These are phyloP conservation scores for Oncorhynchus nerka DNA, from an alignment of 2,113 vertebrate genomes.

Conservation along the genomic window DNA sequence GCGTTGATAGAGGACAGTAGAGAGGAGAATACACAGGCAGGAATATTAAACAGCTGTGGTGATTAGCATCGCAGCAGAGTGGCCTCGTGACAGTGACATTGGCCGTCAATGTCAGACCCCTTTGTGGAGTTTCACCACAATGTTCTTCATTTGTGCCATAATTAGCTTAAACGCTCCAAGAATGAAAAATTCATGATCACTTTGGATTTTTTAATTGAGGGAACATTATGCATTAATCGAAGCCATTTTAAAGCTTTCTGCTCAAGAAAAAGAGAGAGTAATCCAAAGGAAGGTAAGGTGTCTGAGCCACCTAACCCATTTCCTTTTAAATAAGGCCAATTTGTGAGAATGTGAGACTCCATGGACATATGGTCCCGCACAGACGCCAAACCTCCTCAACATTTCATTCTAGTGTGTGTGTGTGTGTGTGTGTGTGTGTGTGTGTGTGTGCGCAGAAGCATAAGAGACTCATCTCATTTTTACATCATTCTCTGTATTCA, in stretches of 20 bases:
- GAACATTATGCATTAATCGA: conserved; percentile 87
- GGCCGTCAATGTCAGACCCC: conserved; percentile 82
- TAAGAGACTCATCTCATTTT: too few species aligned
- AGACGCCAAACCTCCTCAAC: not conserved
- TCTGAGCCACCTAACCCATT: conserved; percentile 19
- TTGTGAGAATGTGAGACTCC: not conserved
- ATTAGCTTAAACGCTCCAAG: conserved; percentile 88
- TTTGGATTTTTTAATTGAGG: conserved; percentile 86
- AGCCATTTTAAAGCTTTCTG: conserved; percentile 76
- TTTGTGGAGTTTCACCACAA: conserved; percentile 80
- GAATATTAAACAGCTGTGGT: conserved; percentile 82
- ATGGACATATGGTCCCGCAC: not conserved
- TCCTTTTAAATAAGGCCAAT: conserved; percentile 13
- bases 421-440: too few species aligned
- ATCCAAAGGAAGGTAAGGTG: conserved; percentile 8
- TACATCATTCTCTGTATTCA: too few species aligned
- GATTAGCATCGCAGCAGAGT: conserved; percentile 79
- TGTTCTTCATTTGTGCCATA: conserved; percentile 85
- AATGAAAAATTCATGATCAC: conserved; percentile 91
- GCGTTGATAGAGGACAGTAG: not conserved
- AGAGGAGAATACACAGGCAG: conserved; percentile 20
- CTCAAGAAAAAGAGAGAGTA: not conserved
- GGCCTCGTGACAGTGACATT: conserved; percentile 86
- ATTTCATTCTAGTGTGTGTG: too few species aligned
- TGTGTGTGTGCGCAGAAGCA: too few species aligned